Base-by-base conservation (phyloP, 2,888 invertebrate genomes). In the Hyposoter didymator region DNA sequence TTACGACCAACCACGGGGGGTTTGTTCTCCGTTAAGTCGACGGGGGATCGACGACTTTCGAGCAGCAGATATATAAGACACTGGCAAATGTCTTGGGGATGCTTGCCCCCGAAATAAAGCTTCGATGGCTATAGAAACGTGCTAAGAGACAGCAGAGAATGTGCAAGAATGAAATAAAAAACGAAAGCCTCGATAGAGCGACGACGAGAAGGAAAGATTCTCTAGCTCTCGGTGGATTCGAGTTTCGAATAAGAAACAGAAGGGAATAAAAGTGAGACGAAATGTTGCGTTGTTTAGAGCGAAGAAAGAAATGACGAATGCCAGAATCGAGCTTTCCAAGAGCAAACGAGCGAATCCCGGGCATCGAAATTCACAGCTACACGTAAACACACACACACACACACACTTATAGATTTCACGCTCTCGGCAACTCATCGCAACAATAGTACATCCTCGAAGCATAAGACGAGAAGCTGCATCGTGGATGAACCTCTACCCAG, bases 1-100 rank as follows among this genome's bases (percentile, higher is more conserved):
- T 89, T 91, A 89, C 87, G 69, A 84, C 66, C 79, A 70, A 80
- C 82, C 86, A 67, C 82, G 10, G 70, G 84, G 79, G 76, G 74
- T 47, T 39, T 73, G 79, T 79, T 85, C 49, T 52, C 49, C 47
- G 76, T 69, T 79, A 79, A 79, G 80, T 85, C 82, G 82, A 17
- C 73, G 39, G 66, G 55, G 35, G 75, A 83, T 76, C 73, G 84
- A 55, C 73, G 85, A 70, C 55, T 82, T 47, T 73, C 55, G 70
- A 76, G 64, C 39, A 28, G 28, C 69, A 59, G 17, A 84, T 62
- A 84, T 62, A 32, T 14, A 66, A 64, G 35, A 80, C 73, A 66
- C 70, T 32, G 73, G 47, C 7, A 43, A 22, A 66, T 66, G 74
- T 32, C 75, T 52, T 22, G 39, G 74, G 28, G 81, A 49, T 69